Evolutionary conservation across 1,140 invertebrate species (phyloP).

Genomic region (Vanessa atalanta): DNA sequence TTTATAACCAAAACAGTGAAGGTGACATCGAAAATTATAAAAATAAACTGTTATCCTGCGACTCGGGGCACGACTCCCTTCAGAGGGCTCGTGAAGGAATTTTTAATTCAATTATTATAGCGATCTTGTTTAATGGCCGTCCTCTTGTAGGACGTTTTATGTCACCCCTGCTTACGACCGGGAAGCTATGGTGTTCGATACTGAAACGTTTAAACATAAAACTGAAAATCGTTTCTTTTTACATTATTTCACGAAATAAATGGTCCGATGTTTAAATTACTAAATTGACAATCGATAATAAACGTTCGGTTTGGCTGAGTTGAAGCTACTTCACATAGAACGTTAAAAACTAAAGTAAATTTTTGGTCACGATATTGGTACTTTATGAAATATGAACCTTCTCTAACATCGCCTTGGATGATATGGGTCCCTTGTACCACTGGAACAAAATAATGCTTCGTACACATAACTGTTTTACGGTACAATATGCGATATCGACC

Average conservation of each 20-base stretch:
- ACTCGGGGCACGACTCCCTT: conserved; percentile 32
- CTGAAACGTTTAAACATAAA: background rate
- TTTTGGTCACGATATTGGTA: no score
- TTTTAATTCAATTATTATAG: conserved; percentile 80
- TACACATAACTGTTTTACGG: no score
- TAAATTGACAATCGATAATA: no score
- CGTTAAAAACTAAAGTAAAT: no score
- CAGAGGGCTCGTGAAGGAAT: conserved; percentile 68
- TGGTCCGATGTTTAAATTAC: background rate
- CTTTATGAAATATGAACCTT: no score
- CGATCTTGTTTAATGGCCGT: conserved; percentile 76
- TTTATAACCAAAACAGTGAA: conserved; percentile 3
- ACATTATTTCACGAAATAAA: background rate
- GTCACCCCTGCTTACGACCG: conserved; percentile 1
- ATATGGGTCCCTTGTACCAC: no score
- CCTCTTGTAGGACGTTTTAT: conserved; percentile 57
- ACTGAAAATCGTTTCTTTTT: background rate
- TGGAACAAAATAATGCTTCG: no score
- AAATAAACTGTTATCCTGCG: conserved; percentile 27
- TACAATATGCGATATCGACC: no score
- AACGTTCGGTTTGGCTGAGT: no score
- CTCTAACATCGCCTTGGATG: no score
- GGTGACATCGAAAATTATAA: conserved; percentile 20
- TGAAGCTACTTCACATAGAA: no score
- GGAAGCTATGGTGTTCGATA: conserved; percentile 1